Percentiles rank a stretch among this genome's conserved stretches.
phyloP scores from a whole-genome alignment of 2,797 vertebrate genomes.

The Myotis vivesi region DNA sequence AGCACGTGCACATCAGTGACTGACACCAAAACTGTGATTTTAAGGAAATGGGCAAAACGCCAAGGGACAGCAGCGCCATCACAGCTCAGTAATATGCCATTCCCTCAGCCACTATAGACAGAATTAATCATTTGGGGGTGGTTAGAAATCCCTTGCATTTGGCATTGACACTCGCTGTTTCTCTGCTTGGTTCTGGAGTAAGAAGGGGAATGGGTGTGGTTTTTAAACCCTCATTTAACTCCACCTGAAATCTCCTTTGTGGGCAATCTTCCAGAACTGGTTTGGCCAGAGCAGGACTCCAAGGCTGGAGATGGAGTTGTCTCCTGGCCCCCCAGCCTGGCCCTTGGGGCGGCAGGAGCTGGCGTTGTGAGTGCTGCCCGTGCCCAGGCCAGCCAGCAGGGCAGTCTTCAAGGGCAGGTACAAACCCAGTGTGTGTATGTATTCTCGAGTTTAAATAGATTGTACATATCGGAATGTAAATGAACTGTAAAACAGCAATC shows the following conservation, averaged over 20 bases:
- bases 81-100: background rate
- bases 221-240: background rate
- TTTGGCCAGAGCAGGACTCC: background rate
- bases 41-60: background rate
- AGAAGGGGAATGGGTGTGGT: background rate
- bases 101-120: slow-evolving; percentile 6
- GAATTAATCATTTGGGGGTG: background rate
- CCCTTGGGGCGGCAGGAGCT: background rate
- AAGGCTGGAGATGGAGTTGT: background rate
- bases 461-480: slow-evolving; percentile 93
- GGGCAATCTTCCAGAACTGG: background rate
- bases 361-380: slow-evolving; percentile 21
- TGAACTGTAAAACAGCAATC: slow-evolving; percentile 89
- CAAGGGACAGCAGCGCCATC: background rate
- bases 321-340: background rate
- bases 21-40: background rate
- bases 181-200: background rate
- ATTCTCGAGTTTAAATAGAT: slow-evolving; percentile 87
- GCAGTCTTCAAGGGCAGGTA: slow-evolving; percentile 76
- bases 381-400: slow-evolving; percentile 63
- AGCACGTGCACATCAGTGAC: background rate
- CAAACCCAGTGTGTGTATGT: slow-evolving; percentile 86
- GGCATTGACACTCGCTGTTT: background rate
- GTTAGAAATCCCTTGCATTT: background rate
- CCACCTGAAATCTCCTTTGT: background rate